Conservation (phyloP, 1,140 invertebrate species). For the Drosophila watanabei region DNA sequence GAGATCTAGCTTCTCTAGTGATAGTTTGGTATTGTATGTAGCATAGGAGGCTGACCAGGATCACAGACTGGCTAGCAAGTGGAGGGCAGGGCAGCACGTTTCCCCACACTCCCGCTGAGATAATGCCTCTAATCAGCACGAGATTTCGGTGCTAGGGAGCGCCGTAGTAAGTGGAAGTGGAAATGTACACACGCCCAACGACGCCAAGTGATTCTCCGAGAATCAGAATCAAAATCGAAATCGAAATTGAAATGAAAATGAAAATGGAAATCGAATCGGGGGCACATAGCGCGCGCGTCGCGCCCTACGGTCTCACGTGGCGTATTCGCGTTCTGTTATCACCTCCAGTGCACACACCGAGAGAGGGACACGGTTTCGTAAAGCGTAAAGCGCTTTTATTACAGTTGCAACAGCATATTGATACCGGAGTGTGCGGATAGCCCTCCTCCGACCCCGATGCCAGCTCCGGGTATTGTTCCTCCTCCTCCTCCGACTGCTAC, state of each 20-base stretch:
- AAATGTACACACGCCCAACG: not conserved
- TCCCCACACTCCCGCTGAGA: conserved; percentile 25
- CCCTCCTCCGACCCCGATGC: too few species aligned
- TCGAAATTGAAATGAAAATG: conserved; percentile 7
- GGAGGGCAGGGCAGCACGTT: not conserved
- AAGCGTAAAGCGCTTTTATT: conserved; percentile 52
- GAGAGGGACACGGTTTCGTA: conserved; percentile 40
- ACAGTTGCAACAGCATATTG: conserved; percentile 67
- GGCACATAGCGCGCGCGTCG: conserved; percentile 15
- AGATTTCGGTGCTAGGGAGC: conserved; percentile 14
- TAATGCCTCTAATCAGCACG: conserved; percentile 60
- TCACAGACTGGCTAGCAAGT: not conserved
- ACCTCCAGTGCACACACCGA: not conserved
- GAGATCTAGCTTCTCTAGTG: too few species aligned
- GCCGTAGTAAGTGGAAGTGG: conserved; percentile 25
- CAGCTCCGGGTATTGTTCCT: not conserved
- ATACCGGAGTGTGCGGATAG: conserved; percentile 20
- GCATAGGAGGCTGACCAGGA: not conserved
- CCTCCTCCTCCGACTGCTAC: not conserved
- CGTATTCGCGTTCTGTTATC: conserved; percentile 71
- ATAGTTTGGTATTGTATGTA: not conserved
- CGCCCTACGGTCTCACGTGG: conserved; percentile 59
- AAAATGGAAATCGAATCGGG: conserved; percentile 33
- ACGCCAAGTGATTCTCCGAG: not conserved
- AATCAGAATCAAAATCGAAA: conserved; percentile 13